These are phyloP conservation scores for Takifugu flavidus DNA, from an alignment of 2,113 vertebrate genomes.

Conservation along the genomic window DNA sequence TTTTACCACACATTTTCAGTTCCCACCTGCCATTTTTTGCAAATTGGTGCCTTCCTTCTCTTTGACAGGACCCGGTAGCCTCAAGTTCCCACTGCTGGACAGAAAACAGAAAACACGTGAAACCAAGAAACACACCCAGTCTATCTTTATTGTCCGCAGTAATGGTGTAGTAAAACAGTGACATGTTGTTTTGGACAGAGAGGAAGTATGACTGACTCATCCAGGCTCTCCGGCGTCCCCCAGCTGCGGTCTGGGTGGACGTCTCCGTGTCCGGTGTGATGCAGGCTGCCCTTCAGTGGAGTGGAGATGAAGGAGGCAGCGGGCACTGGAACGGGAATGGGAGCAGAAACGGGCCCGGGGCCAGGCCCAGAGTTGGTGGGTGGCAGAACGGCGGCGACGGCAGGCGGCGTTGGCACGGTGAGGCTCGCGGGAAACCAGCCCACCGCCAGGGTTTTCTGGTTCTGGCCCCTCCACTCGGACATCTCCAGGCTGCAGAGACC, in stretches of 20 bases:
- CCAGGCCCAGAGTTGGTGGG: conserved; percentile 3
- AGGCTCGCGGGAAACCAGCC: conserved; percentile 79
- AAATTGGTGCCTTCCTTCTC: conserved; percentile 68
- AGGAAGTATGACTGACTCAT: conserved; percentile 68
- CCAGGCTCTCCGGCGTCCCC: conserved; percentile 60
- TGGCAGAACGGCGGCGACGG: background rate
- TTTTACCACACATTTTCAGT: background rate
- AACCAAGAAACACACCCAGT: background rate
- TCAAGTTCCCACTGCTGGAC: conserved; percentile 46
- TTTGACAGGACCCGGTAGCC: conserved; percentile 21
- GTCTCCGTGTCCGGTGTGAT: conserved; percentile 71
- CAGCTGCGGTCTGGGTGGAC: conserved; percentile 50
- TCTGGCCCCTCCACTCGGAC: conserved; percentile 85
- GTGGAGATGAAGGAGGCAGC: conserved; percentile 52
- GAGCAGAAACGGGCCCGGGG: background rate
- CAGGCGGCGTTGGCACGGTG: conserved; percentile 12
- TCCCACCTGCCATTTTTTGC: conserved; percentile 64
- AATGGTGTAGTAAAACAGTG: too few relatives aligned
- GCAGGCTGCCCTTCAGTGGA: conserved; percentile 71
- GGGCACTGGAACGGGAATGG: too few relatives aligned
- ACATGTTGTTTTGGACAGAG: background rate
- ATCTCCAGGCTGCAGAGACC: conserved; percentile 69
- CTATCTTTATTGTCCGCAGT: background rate
- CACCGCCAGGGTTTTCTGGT: conserved; percentile 75
- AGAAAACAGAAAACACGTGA: background rate